Conservation (phyloP, 2,113 vertebrate genomes). For the Chamaea fasciata region DNA sequence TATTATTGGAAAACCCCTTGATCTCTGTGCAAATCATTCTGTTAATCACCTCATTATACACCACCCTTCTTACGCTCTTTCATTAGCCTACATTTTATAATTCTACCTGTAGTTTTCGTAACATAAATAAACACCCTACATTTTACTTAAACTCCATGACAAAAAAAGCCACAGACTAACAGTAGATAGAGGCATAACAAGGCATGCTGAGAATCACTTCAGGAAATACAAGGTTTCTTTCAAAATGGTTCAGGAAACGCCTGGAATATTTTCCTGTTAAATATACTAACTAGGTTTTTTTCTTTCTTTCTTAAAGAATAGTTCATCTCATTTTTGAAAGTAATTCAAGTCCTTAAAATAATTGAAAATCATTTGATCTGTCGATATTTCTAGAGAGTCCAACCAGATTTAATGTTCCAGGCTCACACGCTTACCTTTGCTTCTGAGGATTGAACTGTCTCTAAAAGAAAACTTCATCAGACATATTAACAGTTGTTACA, state of each 20-base stretch:
- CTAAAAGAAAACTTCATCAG: background rate
- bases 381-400: background rate
- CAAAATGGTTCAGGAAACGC: background rate
- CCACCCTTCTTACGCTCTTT: background rate
- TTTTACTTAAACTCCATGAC: background rate
- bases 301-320: background rate
- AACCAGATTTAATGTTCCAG: background rate
- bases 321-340: background rate
- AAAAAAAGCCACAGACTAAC: background rate
- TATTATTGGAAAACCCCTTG: background rate
- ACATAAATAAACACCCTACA: background rate
- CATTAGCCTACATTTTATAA: background rate
- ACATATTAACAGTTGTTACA: background rate
- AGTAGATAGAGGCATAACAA: background rate
- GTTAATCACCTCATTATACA: background rate
- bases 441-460: background rate
- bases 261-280: background rate
- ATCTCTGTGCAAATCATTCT: background rate
- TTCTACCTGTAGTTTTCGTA: background rate
- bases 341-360: background rate
- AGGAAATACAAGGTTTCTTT: background rate
- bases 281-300: fast-evolving
- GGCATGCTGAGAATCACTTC: background rate
- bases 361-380: background rate
- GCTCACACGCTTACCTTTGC: background rate